These are phyloP conservation scores for Prosapia bicincta DNA, from an alignment of 2,888 invertebrate genomes.

Conservation along the genomic window DNA sequence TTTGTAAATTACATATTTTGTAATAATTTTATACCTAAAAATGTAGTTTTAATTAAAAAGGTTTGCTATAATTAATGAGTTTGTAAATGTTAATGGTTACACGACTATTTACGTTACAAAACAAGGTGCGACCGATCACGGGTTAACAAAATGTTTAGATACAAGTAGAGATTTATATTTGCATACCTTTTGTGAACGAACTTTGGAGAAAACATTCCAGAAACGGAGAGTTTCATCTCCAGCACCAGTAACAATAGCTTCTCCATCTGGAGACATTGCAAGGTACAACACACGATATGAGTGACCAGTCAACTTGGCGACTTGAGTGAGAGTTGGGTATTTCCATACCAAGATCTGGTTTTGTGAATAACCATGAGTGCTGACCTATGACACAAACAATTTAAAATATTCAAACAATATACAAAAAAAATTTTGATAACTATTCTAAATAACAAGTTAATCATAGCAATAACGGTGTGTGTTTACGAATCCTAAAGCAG, in stretches of 20 bases:
- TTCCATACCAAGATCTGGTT: constrained; percentile 99
- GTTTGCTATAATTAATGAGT: no score
- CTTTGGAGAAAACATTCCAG: constrained; percentile 98
- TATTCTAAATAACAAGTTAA: neutral
- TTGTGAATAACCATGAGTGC: constrained; percentile 97
- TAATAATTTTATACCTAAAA: no score
- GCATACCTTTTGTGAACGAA: constrained; percentile 38
- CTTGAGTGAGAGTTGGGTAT: constrained; percentile 87
- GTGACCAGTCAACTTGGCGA: constrained; percentile 95
- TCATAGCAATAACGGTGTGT: no score
- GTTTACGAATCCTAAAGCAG: no score
- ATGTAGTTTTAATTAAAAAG: no score
- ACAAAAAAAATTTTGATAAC: neutral
- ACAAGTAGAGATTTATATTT: no score
- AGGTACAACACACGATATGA: constrained; percentile 93
- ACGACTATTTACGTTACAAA: no score
- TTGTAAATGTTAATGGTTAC: no score
- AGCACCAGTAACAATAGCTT: constrained; percentile 97
- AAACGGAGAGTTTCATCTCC: constrained; percentile 97
- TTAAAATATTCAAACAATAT: neutral
- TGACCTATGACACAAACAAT: constrained; percentile 44
- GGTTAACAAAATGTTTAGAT: no score
- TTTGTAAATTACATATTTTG: no score
- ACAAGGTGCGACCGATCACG: no score
- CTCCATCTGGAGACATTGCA: constrained; percentile 96